Percentiles rank a stretch among this genome's conserved stretches.
These are phyloP conservation scores for Plodia interpunctella DNA, from an alignment of 1,140 invertebrate species.

Conservation along the genomic window DNA sequence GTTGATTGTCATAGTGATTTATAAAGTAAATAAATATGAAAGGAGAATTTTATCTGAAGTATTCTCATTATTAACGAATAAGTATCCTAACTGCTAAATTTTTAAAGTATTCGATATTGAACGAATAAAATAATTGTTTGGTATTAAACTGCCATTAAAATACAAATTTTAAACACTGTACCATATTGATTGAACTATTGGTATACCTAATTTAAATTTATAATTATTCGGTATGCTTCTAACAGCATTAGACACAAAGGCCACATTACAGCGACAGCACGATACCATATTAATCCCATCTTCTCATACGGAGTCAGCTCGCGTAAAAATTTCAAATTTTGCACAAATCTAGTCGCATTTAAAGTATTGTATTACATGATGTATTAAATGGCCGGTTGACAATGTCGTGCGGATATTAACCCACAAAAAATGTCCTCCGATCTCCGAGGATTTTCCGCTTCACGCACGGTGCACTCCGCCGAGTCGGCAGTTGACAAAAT, in stretches of 20 bases:
- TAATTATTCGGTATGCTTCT: background rate
- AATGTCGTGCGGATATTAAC: constrained; percentile 76
- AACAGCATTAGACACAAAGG: constrained; percentile 7
- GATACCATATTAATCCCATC: constrained; percentile 62
- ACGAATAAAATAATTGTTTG: too few species aligned
- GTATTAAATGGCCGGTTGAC: constrained; percentile 75
- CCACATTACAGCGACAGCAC: constrained; percentile 4
- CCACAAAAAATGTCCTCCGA: constrained; percentile 75
- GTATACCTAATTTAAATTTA: background rate
- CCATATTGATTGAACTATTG: too few species aligned
- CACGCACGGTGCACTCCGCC: constrained; percentile 71
- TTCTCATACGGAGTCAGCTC: constrained; percentile 54
- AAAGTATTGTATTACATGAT: constrained; percentile 74
- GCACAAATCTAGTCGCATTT: constrained; percentile 75
- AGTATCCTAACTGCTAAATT: too few species aligned
- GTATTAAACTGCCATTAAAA: too few species aligned
- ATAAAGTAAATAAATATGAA: too few species aligned
- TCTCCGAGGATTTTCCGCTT: constrained; percentile 76
- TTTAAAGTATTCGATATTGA: too few species aligned
- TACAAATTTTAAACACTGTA: too few species aligned
- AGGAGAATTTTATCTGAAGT: too few species aligned
- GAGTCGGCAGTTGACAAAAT: constrained; percentile 75
- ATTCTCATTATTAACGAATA: too few species aligned
- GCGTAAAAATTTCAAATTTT: constrained; percentile 73
- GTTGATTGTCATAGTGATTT: too few species aligned